phyloP scores from a whole-genome alignment of 2,888 invertebrate genomes.

The Agrochola macilenta region DNA sequence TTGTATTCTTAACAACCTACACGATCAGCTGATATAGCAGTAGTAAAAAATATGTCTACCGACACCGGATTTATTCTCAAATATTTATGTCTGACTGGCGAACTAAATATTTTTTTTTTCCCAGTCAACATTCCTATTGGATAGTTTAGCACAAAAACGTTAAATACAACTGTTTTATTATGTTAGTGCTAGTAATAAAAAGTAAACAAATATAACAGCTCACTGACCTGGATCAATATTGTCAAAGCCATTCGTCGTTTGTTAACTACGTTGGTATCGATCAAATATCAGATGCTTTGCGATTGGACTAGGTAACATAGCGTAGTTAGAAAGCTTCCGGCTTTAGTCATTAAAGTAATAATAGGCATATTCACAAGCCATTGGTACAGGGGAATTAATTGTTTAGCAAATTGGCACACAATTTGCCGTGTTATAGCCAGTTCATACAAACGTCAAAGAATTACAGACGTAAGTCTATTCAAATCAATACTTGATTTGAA shows the following conservation, averaged over 20 bases:
- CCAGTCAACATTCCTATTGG: no score
- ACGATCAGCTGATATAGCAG: no score
- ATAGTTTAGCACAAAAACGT: background rate
- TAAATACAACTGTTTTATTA: background rate
- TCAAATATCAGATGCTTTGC: conserved; percentile 8
- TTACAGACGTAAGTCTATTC: no score
- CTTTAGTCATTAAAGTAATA: background rate
- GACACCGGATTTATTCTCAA: no score
- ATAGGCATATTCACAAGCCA: background rate
- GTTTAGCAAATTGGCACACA: background rate
- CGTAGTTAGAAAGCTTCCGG: background rate
- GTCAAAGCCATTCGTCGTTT: background rate
- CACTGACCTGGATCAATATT: conserved; percentile 33
- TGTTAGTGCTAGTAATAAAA: background rate
- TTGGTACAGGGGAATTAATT: background rate
- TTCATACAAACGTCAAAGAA: background rate
- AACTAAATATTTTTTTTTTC: no score
- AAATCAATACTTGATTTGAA: no score
- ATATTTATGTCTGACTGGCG: no score
- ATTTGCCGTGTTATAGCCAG: background rate
- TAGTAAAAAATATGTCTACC: no score
- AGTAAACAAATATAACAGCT: conserved; percentile 13
- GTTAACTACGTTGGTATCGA: conserved; percentile 16
- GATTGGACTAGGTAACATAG: conserved; percentile 12
- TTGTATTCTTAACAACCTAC: no score